A percentile compares a stretch with the other conserved stretches of the same genome.
phyloP scores from a whole-genome alignment of 2,888 invertebrate genomes.

The Geotrupes spiniger region DNA sequence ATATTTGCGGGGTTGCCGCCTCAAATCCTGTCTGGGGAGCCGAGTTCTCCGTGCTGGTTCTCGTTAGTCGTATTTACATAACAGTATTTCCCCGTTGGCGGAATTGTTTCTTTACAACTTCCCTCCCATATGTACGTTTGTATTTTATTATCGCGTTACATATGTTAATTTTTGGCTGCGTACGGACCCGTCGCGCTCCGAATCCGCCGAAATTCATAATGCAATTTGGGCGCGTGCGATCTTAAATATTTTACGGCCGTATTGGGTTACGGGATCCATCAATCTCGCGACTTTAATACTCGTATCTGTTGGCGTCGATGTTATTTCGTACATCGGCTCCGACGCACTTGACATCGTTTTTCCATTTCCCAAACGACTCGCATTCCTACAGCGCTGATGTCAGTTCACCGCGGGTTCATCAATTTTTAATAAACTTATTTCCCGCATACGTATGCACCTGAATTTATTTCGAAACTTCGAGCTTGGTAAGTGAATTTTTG shows the following conservation, averaged over 20 bases:
- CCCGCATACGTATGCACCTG: neutral
- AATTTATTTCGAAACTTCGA: too few species aligned
- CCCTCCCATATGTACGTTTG: constrained; percentile 5
- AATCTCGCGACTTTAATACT: constrained; percentile 8
- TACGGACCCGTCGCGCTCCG: too few species aligned
- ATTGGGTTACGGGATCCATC: constrained; percentile 16
- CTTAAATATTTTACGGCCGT: constrained; percentile 6
- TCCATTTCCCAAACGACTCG: constrained; percentile 3
- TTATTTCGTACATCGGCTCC: neutral
- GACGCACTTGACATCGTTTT: constrained; percentile 6
- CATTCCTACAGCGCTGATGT: neutral
- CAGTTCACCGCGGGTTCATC: constrained; percentile 2
- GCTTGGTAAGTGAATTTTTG: too few species aligned
- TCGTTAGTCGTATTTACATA: constrained; percentile 6
- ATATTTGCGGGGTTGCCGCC: constrained; percentile 6
- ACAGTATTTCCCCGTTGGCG: constrained; percentile 6
- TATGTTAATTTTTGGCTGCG: neutral
- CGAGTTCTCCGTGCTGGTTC: neutral
- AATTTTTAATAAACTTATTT: constrained; percentile 17
- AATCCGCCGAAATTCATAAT: too few species aligned
- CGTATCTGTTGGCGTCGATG: too few species aligned
- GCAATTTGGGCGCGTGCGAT: neutral
- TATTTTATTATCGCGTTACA: constrained; percentile 5
- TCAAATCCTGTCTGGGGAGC: neutral
- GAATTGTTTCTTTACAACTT: constrained; percentile 7